These are phyloP conservation scores for Saccopteryx leptura DNA, from an alignment of 2,113 vertebrate genomes.

Conservation along the genomic window DNA sequence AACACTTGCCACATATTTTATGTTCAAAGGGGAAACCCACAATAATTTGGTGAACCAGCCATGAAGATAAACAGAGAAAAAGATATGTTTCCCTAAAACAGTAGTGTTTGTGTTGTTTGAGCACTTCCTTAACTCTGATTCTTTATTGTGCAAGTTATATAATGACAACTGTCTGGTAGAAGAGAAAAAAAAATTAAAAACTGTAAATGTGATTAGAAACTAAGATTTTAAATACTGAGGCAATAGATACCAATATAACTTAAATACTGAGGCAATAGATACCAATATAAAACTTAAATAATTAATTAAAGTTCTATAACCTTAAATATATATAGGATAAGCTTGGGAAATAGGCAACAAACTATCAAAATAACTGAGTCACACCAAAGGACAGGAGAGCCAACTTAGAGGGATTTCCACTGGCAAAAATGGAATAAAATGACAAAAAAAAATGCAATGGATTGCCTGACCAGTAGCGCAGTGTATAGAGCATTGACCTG, in stretches of 20 bases:
- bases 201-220: slow-evolving; percentile 21
- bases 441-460: background rate
- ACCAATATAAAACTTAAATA: slow-evolving; percentile 47
- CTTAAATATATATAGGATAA: slow-evolving; percentile 34
- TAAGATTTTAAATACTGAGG: slow-evolving; percentile 3
- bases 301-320: background rate
- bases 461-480: background rate
- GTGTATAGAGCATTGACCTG: no score
- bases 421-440: background rate
- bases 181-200: slow-evolving; percentile 17
- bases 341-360: slow-evolving; percentile 12
- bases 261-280: background rate
- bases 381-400: background rate
- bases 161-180: background rate
- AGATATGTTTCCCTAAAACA: background rate
- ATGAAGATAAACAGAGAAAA: background rate
- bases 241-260: slow-evolving; percentile 11
- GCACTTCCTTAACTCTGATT: slow-evolving; percentile 48
- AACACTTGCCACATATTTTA: background rate
- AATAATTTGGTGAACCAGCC: background rate
- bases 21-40: background rate
- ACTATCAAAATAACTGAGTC: slow-evolving; percentile 21
- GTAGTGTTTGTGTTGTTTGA: slow-evolving; percentile 13
- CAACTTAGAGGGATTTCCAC: background rate
- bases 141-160: slow-evolving; percentile 14